phyloP scores from a whole-genome alignment of 1,140 invertebrate genomes.

The Drepana arcuata region DNA sequence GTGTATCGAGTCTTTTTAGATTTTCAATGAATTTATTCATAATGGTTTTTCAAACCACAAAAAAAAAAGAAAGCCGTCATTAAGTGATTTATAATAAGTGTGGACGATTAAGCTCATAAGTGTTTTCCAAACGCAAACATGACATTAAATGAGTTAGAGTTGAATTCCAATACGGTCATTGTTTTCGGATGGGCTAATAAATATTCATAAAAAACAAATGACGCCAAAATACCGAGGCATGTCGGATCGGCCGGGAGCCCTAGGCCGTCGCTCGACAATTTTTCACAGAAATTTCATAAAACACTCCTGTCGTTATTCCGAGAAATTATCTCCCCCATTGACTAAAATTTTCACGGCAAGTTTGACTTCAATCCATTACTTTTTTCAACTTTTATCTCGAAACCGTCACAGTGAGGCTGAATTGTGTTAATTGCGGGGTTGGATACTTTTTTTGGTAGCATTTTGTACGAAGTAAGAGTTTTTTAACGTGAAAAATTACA shows the following conservation, averaged over 20 bases:
- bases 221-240: conserved; percentile 48
- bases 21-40: too few species aligned
- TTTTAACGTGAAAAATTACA: conserved; percentile 26
- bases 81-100: too few species aligned
- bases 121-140: conserved; percentile 16
- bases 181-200: conserved; percentile 55
- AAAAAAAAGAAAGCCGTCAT: too few species aligned
- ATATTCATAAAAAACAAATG: conserved; percentile 66
- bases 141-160: conserved; percentile 22
- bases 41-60: too few species aligned
- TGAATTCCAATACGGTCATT: conserved; percentile 41
- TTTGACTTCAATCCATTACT: conserved; percentile 68
- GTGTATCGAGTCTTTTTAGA: too few species aligned
- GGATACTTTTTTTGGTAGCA: conserved; percentile 46
- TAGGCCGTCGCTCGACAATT: conserved; percentile 40
- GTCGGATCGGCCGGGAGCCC: conserved; percentile 34
- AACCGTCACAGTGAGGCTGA: conserved; percentile 42
- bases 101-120: background rate
- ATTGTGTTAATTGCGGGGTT: conserved; percentile 59
- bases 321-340: conserved; percentile 68
- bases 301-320: conserved; percentile 46
- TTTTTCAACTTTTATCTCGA: conserved; percentile 59
- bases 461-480: conserved; percentile 25
- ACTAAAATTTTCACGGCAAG: conserved; percentile 66
- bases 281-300: conserved; percentile 66